Evolutionary conservation across 2,113 vertebrate genomes (phyloP).

Genomic region (Gopherus evgoodei): DNA sequence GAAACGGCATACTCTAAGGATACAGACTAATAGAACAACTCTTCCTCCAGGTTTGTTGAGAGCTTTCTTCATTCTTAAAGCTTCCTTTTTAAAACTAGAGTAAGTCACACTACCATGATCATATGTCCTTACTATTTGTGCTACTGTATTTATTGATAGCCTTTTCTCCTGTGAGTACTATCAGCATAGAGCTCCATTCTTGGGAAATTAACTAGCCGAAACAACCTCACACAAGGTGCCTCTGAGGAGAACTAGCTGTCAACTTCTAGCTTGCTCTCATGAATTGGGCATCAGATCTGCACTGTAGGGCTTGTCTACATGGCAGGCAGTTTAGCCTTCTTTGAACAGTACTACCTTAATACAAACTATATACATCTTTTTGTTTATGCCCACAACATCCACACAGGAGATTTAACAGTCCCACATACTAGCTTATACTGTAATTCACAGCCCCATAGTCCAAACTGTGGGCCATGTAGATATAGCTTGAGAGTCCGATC

Average conservation of each 20-base stretch:
- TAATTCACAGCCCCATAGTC: neutral
- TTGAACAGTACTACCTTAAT: too few relatives aligned
- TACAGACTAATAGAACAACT: neutral
- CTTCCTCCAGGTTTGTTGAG: neutral
- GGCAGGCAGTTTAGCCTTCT: too few relatives aligned
- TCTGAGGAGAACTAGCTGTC: slow-evolving; percentile 29
- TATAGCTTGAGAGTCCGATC: neutral
- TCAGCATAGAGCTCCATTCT: too few relatives aligned
- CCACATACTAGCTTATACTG: neutral
- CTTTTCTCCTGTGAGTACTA: neutral
- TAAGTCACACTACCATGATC: neutral
- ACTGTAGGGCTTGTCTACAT: neutral
- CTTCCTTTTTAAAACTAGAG: slow-evolving; percentile 36
- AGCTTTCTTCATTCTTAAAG: neutral
- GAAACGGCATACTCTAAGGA: neutral
- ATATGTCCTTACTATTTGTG: slow-evolving; percentile 7
- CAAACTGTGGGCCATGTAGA: too few relatives aligned
- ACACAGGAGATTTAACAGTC: neutral
- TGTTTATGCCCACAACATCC: too few relatives aligned
- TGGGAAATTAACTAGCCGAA: neutral
- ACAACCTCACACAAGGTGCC: neutral
- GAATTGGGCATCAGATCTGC: neutral
- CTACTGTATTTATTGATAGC: neutral
- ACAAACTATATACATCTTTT: too few relatives aligned
- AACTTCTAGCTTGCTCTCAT: neutral